Base-by-base conservation (phyloP, 2,888 invertebrate species). In the Tribolium freemani region DNA sequence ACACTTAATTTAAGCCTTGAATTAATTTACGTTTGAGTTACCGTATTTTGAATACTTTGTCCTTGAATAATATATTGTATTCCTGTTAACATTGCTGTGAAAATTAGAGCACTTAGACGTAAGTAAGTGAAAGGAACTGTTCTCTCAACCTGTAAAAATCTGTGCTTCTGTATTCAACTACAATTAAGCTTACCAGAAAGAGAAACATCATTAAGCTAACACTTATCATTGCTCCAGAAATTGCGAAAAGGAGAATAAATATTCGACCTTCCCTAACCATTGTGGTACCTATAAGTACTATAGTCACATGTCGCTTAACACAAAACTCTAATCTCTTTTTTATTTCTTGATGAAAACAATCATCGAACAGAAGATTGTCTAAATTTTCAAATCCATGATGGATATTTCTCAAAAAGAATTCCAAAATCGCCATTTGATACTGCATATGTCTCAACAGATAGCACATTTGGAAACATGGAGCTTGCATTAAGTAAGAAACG, bases 401-500 rank as follows among this genome's bases (percentile, higher is more conserved):
- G 0, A 54, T 54, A n/a, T 54, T 54, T 54, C 26, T 2, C 5
- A 54, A 1, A 26, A 3, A 26, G 1, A 26, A 3, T 26, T 10
- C 8, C n/a, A 54, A n/a, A 5, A 54, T 9, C n/a, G 9, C 8
- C 9, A 54, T 10, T 26, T 21, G 54, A 54, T 48, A 54, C 3
- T 30, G 10, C 0, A 26, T 2, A n/a, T 54, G 54, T n/a, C 5
- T 30, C n/a, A 54, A 5, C 2, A 54, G 8, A 54, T 54, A 54
- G 21, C 6, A 10, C 5, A 26, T 8, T 30, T 30, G 30, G 10
- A 54, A 54, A 54, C 26, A 54, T 6, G 54, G 54, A 8, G 54
- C 20, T 26, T 54, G 54, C 54, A 54, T 54, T 54, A 54, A 54
- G 30, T 26, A 54, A 1, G 54, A 21, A 8, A 54, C 54, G 26